phyloP scores from a whole-genome alignment of 64 coral and sea anemone species.

The Pocillopora verrucosa region DNA sequence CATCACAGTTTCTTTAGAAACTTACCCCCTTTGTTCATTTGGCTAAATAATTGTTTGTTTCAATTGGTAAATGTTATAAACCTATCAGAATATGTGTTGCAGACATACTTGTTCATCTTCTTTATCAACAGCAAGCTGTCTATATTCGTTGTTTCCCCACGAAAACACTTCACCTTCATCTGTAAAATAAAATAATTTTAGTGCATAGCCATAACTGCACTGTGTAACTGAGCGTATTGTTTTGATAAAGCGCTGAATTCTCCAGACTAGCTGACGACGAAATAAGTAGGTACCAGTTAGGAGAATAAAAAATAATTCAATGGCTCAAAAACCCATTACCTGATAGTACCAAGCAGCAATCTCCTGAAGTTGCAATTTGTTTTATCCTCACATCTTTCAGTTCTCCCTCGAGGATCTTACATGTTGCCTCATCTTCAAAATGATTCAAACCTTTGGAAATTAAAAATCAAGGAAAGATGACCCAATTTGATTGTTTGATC shows the following conservation, averaged over 20 bases:
- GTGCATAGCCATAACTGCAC: not conserved
- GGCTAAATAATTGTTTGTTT: too few relatives aligned
- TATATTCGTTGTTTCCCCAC: slow-evolving; percentile 90
- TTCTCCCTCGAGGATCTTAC: slow-evolving; percentile 46
- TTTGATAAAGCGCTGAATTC: not conserved
- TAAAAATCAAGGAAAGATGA: too few relatives aligned
- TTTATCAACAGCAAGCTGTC: slow-evolving; percentile 51
- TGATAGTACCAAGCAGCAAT: slow-evolving; percentile 85
- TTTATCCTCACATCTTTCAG: slow-evolving; percentile 53
- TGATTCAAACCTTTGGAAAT: not conserved
- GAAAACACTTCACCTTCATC: slow-evolving; percentile 78
- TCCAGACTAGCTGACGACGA: too few relatives aligned
- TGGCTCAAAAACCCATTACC: slow-evolving; percentile 18
- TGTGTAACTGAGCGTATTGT: too few relatives aligned
- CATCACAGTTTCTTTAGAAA: too few relatives aligned
- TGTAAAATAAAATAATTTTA: not conserved
- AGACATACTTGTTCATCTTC: slow-evolving; percentile 71
- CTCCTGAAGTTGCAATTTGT: slow-evolving; percentile 65
- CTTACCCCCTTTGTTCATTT: too few relatives aligned
- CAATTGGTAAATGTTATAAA: too few relatives aligned
- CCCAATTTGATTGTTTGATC: too few relatives aligned
- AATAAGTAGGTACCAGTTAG: too few relatives aligned
- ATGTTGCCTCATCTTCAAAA: slow-evolving; percentile 44
- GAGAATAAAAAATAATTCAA: not conserved
- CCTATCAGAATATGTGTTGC: too few relatives aligned